Evolutionary conservation across 2,113 vertebrate species (phyloP).

Genomic region (Protobothrops flavoviridis): DNA sequence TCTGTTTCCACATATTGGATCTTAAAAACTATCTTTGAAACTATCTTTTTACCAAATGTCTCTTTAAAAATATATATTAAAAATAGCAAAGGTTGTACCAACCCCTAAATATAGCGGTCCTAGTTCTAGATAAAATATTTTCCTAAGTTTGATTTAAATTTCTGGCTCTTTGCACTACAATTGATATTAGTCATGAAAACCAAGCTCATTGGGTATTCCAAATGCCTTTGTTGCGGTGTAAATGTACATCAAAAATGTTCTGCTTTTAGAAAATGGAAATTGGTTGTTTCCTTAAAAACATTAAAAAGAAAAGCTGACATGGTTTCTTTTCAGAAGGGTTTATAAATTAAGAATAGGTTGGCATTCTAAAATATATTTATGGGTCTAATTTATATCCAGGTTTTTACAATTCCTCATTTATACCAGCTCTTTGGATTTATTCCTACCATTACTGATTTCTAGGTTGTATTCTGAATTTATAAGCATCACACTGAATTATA

Average conservation of each 20-base stretch:
- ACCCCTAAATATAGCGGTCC: not conserved
- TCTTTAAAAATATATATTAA: not conserved
- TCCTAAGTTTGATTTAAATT: not conserved
- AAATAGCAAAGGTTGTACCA: not conserved
- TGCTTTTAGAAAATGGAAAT: not conserved
- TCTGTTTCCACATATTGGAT: not conserved
- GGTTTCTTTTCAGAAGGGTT: not conserved
- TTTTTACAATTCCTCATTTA: slow-evolving; percentile 21
- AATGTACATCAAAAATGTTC: not conserved
- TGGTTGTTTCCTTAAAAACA: not conserved
- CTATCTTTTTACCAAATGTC: not conserved
- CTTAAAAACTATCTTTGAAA: not conserved
- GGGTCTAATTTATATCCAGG: slow-evolving; percentile 33
- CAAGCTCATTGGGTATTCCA: not conserved
- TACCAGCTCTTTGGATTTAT: slow-evolving; percentile 13
- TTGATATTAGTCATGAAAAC: not conserved
- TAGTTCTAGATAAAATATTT: not conserved
- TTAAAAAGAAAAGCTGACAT: not conserved
- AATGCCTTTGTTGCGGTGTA: not conserved
- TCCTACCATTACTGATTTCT: not conserved
- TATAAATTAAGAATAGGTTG: slow-evolving; percentile 7
- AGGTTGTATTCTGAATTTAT: slow-evolving; percentile 16
- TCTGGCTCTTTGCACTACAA: not conserved
- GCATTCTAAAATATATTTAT: slow-evolving; percentile 13
- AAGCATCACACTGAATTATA: slow-evolving; percentile 10